Percentiles rank a stretch among this genome's conserved stretches.
Conservation (phyloP, 1,140 invertebrate species). For the Aphelenchoides fujianensis region DNA sequence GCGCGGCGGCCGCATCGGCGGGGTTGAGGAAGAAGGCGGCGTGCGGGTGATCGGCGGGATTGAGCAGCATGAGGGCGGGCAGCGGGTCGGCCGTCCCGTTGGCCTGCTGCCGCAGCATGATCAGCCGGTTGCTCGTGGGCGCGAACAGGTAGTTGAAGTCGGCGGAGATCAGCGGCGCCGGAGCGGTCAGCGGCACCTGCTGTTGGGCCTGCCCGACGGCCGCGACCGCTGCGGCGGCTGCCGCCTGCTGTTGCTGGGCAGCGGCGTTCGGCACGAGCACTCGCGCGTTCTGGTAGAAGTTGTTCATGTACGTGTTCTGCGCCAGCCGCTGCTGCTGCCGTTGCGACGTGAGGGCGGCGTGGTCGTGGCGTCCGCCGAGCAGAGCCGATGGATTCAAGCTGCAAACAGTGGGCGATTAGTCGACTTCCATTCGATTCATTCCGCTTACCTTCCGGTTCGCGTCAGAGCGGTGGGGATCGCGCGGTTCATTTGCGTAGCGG, state of each 20-base stretch:
- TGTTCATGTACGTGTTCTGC: not conserved
- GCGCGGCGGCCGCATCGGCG: slow-evolving; percentile 18
- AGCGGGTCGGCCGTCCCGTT: not conserved
- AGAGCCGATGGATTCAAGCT: not conserved
- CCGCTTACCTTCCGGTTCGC: not conserved
- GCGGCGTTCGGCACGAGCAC: not conserved
- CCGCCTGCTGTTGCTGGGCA: not conserved
- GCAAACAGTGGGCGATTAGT: not conserved
- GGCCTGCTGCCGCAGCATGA: not conserved
- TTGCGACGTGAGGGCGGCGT: not conserved
- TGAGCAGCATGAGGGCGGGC: not conserved
- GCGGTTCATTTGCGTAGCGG: not conserved
- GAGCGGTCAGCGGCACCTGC: not conserved
- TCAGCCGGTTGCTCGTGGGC: not conserved
- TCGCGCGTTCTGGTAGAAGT: not conserved
- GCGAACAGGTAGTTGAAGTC: not conserved
- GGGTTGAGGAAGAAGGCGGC: not conserved
- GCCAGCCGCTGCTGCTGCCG: not conserved
- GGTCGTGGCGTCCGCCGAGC: not conserved
- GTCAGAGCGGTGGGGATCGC: not conserved
- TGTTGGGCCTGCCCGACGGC: not conserved
- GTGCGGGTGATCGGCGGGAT: not conserved
- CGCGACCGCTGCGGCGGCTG: not conserved
- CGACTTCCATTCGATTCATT: not conserved
- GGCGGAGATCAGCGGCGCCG: not conserved